These are phyloP conservation scores for Pteropus rufus DNA, from an alignment of 2,797 vertebrate species.

Conservation along the genomic window DNA sequence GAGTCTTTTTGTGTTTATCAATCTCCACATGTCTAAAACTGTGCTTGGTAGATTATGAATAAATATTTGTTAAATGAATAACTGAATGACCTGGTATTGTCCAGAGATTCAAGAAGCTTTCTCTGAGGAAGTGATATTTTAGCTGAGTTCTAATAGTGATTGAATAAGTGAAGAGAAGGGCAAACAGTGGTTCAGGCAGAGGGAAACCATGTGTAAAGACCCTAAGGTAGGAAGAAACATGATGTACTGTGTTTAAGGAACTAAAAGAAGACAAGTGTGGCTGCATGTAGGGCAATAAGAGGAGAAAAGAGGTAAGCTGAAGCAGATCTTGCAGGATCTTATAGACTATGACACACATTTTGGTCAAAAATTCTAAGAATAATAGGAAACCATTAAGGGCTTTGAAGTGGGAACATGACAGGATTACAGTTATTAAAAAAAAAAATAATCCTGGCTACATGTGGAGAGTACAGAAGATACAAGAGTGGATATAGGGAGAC, in stretches of 20 bases:
- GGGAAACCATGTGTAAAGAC: neutral
- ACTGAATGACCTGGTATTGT: neutral
- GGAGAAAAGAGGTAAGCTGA: neutral
- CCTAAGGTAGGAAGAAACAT: neutral
- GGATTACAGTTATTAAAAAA: neutral
- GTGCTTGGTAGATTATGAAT: neutral
- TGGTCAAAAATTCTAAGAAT: neutral
- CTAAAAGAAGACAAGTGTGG: neutral
- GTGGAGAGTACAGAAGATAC: neutral
- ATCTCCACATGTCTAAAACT: neutral
- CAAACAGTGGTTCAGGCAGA: neutral
- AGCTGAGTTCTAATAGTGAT: neutral
- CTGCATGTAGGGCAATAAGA: neutral
- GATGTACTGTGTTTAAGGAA: conserved; percentile 21
- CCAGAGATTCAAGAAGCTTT: conserved; percentile 12
- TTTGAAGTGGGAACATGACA: neutral
- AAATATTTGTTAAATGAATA: conserved; percentile 36
- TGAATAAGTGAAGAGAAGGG: neutral
- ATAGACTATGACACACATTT: conserved; percentile 10
- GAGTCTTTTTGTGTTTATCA: neutral
- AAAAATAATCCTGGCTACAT: neutral
- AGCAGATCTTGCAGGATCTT: neutral
- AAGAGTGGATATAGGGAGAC: neutral
- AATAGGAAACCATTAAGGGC: neutral
- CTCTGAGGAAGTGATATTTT: conserved; percentile 19